A percentile compares a stretch with the other conserved stretches of the same genome.
Evolutionary conservation across 2,113 vertebrate species (phyloP).

Genomic region (Panurus biarmicus): DNA sequence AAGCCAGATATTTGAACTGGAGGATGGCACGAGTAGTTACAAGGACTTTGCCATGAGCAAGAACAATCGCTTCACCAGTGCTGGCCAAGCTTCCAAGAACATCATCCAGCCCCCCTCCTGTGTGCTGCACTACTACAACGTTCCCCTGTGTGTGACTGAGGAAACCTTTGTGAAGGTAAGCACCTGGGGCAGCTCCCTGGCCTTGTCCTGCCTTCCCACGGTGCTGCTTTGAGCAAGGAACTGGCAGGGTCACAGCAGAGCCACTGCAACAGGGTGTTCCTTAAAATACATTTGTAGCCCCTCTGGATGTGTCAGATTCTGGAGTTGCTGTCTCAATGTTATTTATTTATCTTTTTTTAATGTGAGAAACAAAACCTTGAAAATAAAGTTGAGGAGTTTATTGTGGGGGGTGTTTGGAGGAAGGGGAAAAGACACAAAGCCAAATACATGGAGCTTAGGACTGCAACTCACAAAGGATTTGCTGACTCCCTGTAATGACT

Average conservation of each 20-base stretch:
- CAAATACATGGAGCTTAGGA: not conserved
- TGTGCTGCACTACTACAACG: conserved; percentile 94
- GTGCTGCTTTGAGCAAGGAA: not conserved
- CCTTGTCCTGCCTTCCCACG: not conserved
- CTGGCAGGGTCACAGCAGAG: not conserved
- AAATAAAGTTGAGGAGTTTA: not conserved
- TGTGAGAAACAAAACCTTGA: not conserved
- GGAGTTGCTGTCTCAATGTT: not conserved
- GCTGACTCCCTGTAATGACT: not conserved
- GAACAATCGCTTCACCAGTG: conserved; percentile 95
- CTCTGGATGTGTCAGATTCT: not conserved
- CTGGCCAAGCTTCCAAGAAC: conserved; percentile 94
- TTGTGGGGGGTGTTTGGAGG: not conserved
- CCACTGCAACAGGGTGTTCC: not conserved
- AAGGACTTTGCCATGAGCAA: conserved; percentile 97
- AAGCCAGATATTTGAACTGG: conserved; percentile 93
- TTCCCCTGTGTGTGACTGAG: conserved; percentile 87
- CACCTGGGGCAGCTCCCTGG: not conserved
- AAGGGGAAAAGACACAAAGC: not conserved
- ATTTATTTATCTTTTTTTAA: not conserved
- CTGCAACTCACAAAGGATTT: not conserved
- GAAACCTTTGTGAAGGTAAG: conserved; percentile 87
- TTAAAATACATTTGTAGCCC: not conserved
- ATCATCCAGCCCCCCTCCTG: conserved; percentile 96
- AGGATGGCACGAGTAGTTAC: conserved; percentile 92